Base-by-base conservation (phyloP, 1,140 invertebrate genomes). In the Coptotermes formosanus region DNA sequence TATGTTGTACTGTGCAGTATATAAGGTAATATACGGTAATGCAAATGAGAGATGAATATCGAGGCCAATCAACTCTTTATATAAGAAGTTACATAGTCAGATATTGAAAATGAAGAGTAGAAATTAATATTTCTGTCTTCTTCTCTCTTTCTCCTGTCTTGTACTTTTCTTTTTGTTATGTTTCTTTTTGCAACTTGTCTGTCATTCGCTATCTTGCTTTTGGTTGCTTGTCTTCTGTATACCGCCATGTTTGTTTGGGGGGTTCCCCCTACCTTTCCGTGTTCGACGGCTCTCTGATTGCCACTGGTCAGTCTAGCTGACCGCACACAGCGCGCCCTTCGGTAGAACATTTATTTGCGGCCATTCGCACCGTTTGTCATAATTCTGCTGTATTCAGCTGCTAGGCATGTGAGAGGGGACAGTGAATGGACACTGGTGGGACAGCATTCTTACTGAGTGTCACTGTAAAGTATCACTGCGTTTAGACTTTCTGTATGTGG, bases 141-240 rank as follows among this genome's bases (percentile, higher is more conserved):
- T 2, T 38, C 38, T 4, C 38, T 38, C 38, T n/a, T 30, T 30
- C n/a, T 75, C 9, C n/a, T 75, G 64, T 30, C 64, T 25, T 75
- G 64, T 75, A 38, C 4, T 21, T 19, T 2, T 19, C 52, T 55
- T 55, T 55, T 55, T 55, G 6, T 38, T 23, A 59, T n/a, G 59
- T 75, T 25, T 75, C 14, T 75, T 75, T 75, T 30, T 25, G 6
- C 16, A 75, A 11, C 64, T 30, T 75, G 64, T 75, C 64, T 75
- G 64, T 75, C 64, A 75, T 75, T 75, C 64, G 64, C 64, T 75
- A 75, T 75, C 64, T 75, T 30, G 64, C n/a, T 75, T 30, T 11
- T n/a, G 52, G 52, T 19, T 55, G 19, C 0, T 55, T 19, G 52
- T 55, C 52, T 1, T 55, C 19, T 55, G 52, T 55, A 55, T 21